These are phyloP conservation scores for Leucoptera coffeella DNA, from an alignment of 2,888 invertebrate species.

Conservation along the genomic window DNA sequence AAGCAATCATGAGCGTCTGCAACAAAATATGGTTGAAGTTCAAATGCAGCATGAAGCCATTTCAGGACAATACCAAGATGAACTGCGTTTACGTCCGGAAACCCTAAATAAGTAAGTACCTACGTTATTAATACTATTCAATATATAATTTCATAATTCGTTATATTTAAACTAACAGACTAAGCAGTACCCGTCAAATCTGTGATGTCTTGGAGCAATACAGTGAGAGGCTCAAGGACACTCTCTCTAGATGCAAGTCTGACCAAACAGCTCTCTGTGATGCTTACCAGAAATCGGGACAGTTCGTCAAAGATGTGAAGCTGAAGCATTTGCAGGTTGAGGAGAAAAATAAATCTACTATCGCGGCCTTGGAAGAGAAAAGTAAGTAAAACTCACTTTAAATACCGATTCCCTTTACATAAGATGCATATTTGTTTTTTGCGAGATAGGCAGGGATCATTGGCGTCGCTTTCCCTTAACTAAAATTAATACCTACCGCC, in stretches of 20 bases:
- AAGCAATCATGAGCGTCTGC: slow-evolving; percentile 26
- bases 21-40: slow-evolving; percentile 33
- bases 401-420: too few relatives aligned
- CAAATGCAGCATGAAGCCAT: slow-evolving; percentile 36
- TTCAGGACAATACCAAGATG: slow-evolving; percentile 27
- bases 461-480: not conserved
- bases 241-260: slow-evolving; percentile 16
- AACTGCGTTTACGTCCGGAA: slow-evolving; percentile 27
- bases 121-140: not conserved
- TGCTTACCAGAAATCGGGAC: slow-evolving; percentile 16
- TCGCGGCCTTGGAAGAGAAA: slow-evolving; percentile 12
- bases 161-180: too few relatives aligned
- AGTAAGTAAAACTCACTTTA: slow-evolving; percentile 8
- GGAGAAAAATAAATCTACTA: slow-evolving; percentile 8
- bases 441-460: too few relatives aligned
- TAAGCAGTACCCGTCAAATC: slow-evolving; percentile 20
- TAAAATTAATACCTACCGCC: not conserved
- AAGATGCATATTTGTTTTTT: too few relatives aligned
- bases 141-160: too few relatives aligned
- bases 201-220: slow-evolving; percentile 23
- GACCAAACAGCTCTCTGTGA: slow-evolving; percentile 19
- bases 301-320: slow-evolving; percentile 11
- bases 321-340: slow-evolving; percentile 8
- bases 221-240: slow-evolving; percentile 17
- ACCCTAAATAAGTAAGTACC: slow-evolving; percentile 22